These are phyloP conservation scores for Calliopum simillimum DNA, from an alignment of 2,888 invertebrate species.

Conservation along the genomic window DNA sequence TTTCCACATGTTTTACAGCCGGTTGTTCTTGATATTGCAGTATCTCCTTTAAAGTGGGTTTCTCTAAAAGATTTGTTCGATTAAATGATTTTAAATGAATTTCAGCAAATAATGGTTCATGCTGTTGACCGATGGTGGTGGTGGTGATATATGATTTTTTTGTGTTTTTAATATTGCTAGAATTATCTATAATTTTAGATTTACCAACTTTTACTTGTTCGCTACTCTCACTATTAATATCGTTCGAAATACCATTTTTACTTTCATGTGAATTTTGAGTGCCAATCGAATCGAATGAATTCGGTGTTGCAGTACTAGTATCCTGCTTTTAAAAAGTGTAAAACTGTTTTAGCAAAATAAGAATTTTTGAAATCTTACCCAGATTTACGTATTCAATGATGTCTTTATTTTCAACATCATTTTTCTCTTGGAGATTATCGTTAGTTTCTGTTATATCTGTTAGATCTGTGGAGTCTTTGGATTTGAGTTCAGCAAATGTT, in stretches of 20 bases:
- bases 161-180: background rate
- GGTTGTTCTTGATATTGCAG: slow-evolving; percentile 31
- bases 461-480: too few relatives aligned
- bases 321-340: slow-evolving; percentile 50
- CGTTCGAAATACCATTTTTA: slow-evolving; percentile 48
- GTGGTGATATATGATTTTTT: background rate
- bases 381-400: slow-evolving; percentile 51
- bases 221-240: slow-evolving; percentile 45
- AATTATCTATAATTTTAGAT: background rate
- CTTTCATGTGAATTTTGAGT: slow-evolving; percentile 54
- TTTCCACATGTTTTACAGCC: background rate
- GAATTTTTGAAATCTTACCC: slow-evolving; percentile 55
- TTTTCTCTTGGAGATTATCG: background rate
- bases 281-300: slow-evolving; percentile 50
- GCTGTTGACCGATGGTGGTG: slow-evolving; percentile 47
- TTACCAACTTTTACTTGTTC: slow-evolving; percentile 17
- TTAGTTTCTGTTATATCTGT: background rate
- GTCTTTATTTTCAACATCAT: background rate
- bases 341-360: slow-evolving; percentile 49
- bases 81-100: slow-evolving; percentile 56
- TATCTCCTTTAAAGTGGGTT: slow-evolving; percentile 33
- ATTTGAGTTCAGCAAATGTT: too few relatives aligned
- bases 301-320: slow-evolving; percentile 54
- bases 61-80: slow-evolving; percentile 36
- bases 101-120: slow-evolving; percentile 53